Percentiles rank a stretch among this genome's conserved stretches.
Evolutionary conservation across 2,888 invertebrate species (phyloP).

Genomic region (Cheilosia vulpina): DNA sequence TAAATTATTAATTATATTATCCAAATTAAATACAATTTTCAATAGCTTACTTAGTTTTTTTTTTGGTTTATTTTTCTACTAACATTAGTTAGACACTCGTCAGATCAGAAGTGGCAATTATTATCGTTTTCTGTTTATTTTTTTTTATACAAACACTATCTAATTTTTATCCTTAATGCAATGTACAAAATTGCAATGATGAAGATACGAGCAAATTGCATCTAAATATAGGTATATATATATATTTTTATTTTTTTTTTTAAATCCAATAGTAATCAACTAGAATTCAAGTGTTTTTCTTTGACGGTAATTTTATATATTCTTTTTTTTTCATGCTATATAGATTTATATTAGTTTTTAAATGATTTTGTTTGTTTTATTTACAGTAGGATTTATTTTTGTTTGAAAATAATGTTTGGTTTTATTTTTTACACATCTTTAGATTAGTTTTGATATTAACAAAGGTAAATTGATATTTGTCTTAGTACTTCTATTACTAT

Average conservation of each 20-base stretch:
- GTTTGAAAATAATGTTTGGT: conserved; percentile 6
- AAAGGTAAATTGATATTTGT: background rate
- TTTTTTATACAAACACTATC: conserved; percentile 26
- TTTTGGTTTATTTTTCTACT: conserved; percentile 8
- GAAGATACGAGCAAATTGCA: conserved; percentile 47
- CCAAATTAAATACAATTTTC: conserved; percentile 16
- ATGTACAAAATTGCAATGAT: conserved; percentile 56
- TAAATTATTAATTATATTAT: conserved; percentile 43
- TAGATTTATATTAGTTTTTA: conserved; percentile 38
- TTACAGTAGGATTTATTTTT: conserved; percentile 37
- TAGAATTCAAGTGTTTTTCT: conserved; percentile 27
- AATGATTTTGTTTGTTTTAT: conserved; percentile 37
- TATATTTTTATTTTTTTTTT: conserved; percentile 12
- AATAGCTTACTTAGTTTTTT: conserved; percentile 6
- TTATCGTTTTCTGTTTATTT: conserved; percentile 28
- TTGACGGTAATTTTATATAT: conserved; percentile 20
- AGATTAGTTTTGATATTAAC: conserved; percentile 14
- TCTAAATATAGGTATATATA: conserved; percentile 16
- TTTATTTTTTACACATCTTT: conserved; percentile 52
- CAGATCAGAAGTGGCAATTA: conserved; percentile 56
- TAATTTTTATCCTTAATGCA: conserved; percentile 21
- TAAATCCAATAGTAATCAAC: conserved; percentile 36
- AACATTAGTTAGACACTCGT: conserved; percentile 53
- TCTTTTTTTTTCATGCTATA: conserved; percentile 25
- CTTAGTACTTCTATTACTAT: conserved; percentile 12